Evolutionary conservation across 2,113 vertebrate genomes (phyloP), one percentile per base, ranked within the genome.

Genomic region (Amblyopsis rosae): DNA sequence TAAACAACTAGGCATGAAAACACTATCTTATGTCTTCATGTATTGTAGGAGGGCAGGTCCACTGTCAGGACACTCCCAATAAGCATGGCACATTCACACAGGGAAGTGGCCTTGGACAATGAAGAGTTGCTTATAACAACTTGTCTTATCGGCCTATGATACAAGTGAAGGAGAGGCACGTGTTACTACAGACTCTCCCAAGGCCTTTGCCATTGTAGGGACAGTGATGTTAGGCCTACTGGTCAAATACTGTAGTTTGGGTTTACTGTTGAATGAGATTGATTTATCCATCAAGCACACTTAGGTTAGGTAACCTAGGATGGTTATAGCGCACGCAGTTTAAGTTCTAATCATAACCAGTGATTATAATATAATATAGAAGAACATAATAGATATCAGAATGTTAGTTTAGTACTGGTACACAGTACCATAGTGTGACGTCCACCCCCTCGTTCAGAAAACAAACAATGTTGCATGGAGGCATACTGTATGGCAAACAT

Each of bases 51-150:
- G 67, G 75, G 70, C 19, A 61, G 77, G 69, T 72, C 70, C 66
- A 54, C 70, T 60, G 49, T 46, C 48, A 72, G 67, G 64, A 74
- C 65, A 82, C 69, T 81, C 83, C 88, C 80, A 68, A 67, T 46
- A 51, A 26, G 62, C 67, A 66, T 65, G 67, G 54, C 55, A 66
- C 64, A 74, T 68, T 59, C 67, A 87, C 81, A 71, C 72, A 60
- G 80, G 76, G 83, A 86, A 89, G 65, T 57, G 54, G 87, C 83
- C 86, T 87, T 82, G 87, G 86, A 92, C 89, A 92, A 90, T 87
- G 80, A 84, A 73, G 56, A 79, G 79, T 73, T 91, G 89, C 89
- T 69, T 88, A 19, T 71, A 55, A 68, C 49, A 9, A 75, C 81
- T 55, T 19, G 46, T 85, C 73, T 83, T 86, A 87, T 88, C 83